A percentile compares a stretch with the other conserved stretches of the same genome.
These are phyloP conservation scores for Chesias legatella DNA, from an alignment of 2,888 invertebrate species.

Conservation along the genomic window DNA sequence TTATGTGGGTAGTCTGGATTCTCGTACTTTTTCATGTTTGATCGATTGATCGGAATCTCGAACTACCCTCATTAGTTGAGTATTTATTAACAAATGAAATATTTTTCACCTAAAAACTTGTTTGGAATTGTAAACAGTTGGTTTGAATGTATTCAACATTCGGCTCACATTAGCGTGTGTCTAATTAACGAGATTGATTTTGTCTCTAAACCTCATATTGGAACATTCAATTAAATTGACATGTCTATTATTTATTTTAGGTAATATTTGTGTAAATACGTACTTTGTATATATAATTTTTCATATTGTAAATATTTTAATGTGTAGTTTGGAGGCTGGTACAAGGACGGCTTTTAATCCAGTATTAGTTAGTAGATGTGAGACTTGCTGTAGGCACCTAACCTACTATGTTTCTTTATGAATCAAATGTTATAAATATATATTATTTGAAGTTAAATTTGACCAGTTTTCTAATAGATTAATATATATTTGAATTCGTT, in stretches of 20 bases:
- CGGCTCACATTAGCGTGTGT: constrained; percentile 42
- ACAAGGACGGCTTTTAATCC: constrained; percentile 53
- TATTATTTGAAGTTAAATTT: constrained; percentile 5
- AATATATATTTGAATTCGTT: constrained; percentile 2
- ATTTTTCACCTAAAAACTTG: constrained; percentile 17
- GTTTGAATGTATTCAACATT: constrained; percentile 35
- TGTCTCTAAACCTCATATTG: constrained; percentile 61
- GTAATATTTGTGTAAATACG: constrained; percentile 65
- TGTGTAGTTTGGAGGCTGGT: constrained; percentile 25
- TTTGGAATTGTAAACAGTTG: constrained; percentile 20
- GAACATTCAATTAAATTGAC: constrained; percentile 73
- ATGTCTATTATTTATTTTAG: constrained; percentile 77
- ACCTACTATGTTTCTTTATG: constrained; percentile 12
- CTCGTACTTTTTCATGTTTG: neutral
- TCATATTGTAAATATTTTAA: constrained; percentile 37
- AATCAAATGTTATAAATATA: constrained; percentile 15
- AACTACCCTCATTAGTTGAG: constrained; percentile 8
- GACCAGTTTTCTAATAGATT: neutral
- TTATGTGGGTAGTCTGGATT: constrained; percentile 13
- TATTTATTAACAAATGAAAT: constrained; percentile 11
- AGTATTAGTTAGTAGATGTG: constrained; percentile 73
- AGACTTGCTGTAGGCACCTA: constrained; percentile 53
- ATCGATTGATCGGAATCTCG: neutral
- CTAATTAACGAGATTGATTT: constrained; percentile 45
- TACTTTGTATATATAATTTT: constrained; percentile 67